Evolutionary conservation across 2,113 vertebrate species (phyloP), one percentile per base, ranked within the genome.

Genomic region (Collichthys lucidus): DNA sequence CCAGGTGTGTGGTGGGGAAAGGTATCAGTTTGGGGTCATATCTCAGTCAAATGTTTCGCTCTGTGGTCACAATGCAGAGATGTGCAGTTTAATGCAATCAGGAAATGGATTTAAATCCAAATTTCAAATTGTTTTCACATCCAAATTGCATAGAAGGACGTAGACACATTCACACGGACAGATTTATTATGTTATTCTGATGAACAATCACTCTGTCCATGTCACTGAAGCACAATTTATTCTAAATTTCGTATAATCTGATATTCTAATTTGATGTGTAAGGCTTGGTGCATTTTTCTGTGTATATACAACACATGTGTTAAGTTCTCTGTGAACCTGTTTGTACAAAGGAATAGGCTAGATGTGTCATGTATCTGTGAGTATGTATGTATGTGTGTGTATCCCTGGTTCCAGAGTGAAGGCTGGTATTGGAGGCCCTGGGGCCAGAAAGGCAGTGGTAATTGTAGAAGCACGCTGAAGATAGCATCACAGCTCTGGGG

Each of bases 1-100:
- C 94, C 93, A 93, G 93, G 94, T 94, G 91, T 92, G 89, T 92
- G 86, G 57, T 88, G 82, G 86, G 84, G 87, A 91, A 86, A 93
- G 90, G 91, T 83, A 92, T 92, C 79, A 17, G 89, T 92, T 89
- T 86, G 86, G 91, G 93, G 92, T 94, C 94, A 94, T 66, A 73
- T 80, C 89, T 85, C 86, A 91, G 90, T 92, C 93, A 93, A 87
- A 90, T 81, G 89, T 79, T 80, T 77, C 52, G 15, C 16, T 83
- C 74, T 78, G 80, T 82, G 84, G 50, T 62, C 85, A 11, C 44
- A 55, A 74, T 29, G 31, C 26, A 60, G 19, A 15, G 52, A 14
- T 47, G 60, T 63, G 63, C 24, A 55, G 52, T 16, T 64, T 17
- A 77, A 64, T 75, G 6, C 55, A 69, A 60, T 50, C n/a, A 73